Conservation (phyloP, 2,797 vertebrate species). For the Lacerta agilis region DNA sequence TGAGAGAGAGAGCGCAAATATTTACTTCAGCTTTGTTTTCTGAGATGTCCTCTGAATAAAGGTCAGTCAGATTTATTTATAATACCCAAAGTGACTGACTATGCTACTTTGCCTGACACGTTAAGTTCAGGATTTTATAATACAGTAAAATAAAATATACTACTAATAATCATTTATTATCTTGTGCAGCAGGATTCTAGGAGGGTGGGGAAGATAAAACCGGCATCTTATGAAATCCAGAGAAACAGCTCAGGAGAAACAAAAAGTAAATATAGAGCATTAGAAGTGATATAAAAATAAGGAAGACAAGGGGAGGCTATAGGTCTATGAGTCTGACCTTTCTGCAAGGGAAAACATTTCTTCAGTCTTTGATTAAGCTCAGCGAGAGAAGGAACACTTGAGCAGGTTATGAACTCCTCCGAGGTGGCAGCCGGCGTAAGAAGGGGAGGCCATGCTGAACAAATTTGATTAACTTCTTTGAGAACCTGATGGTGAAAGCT, state of each 20-base stretch:
- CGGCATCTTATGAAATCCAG: neutral
- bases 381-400: constrained; percentile 7
- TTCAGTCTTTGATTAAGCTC: neutral
- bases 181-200: neutral
- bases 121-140: neutral
- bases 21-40: neutral
- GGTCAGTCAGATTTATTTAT: neutral
- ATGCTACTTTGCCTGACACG: neutral
- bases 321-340: constrained; percentile 20
- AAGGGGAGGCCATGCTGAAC: constrained; percentile 23
- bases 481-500: constrained; percentile 27
- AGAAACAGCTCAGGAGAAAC: constrained; percentile 6
- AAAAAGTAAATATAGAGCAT: neutral
- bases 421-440: constrained; percentile 5
- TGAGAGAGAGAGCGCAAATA: neutral
- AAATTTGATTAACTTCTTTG: constrained; percentile 14
- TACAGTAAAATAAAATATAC: neutral
- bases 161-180: neutral
- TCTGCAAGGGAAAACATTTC: constrained; percentile 5
- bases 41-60: neutral
- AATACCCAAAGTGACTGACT: neutral
- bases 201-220: neutral
- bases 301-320: neutral
- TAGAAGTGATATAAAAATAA: neutral
- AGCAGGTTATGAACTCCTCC: neutral